Base-by-base conservation (phyloP, 1,140 invertebrate genomes). In the Melitaea cinxia region DNA sequence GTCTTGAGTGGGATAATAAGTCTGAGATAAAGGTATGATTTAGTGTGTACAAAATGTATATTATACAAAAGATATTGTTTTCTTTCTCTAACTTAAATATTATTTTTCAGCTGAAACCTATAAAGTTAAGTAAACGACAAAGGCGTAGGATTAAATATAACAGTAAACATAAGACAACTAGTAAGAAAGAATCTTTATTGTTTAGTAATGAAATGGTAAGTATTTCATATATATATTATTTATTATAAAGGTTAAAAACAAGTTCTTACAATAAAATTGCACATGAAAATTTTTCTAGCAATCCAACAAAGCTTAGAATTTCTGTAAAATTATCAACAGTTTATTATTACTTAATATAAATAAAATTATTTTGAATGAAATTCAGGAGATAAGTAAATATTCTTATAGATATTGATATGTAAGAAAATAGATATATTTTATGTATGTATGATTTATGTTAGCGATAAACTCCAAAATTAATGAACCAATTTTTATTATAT, bases 141-240 rank as follows among this genome's bases (percentile, higher is more conserved):
- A 83, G 68, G 53, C 63, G 70, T 53, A 78, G 79, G 65, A 72
- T 86, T 24, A 87, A 63, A 62, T 65, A 33, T 3, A 77, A 70
- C 60, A 58, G 47, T 63, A 57, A 72, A 65, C 12, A 56, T 63
- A 23, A 66, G 59, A 63, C 59, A 47, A 28, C 65, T 47, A 57
- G 56, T 35, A 66, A 61, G 49, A 56, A 65, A 69, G 49, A 71
- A 33, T 12, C 67, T 21, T 70, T 84, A 60, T 62, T 85, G n/a
- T 21, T 72, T 39, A 80, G 75, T 59, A 87, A 86, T 69, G 68
- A 80, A 73, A 35, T 87, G 61, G 85, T 86, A 73, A 78, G 78
- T 87, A 66, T 17, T 14, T n/a, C 24, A 6, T 14, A 28, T 49
- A 15, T 21, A 39, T 14, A 28, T 14, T 24, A 17, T 12, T n/a